Evolutionary conservation across 2,113 vertebrate species (phyloP).

Genomic region (Athene cunicularia): DNA sequence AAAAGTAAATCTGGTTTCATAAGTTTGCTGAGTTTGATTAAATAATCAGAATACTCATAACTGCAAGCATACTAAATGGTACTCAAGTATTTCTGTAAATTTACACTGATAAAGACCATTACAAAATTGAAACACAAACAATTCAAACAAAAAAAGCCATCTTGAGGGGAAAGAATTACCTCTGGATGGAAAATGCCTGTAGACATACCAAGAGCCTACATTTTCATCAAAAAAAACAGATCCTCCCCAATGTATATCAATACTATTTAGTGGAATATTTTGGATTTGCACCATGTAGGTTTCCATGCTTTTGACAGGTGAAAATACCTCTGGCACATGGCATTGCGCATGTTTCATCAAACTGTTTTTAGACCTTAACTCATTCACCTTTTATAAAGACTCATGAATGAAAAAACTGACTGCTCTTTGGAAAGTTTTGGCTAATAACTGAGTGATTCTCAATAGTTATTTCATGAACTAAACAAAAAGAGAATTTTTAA

Average conservation of each 20-base stretch:
- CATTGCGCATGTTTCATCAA: not conserved
- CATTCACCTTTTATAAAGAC: not conserved
- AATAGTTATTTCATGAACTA: not conserved
- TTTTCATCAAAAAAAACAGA: not conserved
- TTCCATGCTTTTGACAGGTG: not conserved
- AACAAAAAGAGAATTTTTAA: not conserved
- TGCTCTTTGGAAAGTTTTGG: not conserved
- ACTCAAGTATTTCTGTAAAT: not conserved
- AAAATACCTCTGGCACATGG: not conserved
- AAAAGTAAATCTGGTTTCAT: not conserved
- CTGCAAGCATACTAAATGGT: not conserved
- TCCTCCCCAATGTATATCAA: not conserved
- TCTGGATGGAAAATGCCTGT: not conserved
- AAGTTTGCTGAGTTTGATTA: not conserved
- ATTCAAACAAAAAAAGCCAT: not conserved
- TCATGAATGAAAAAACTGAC: not conserved
- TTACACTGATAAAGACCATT: not conserved
- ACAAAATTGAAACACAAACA: not conserved
- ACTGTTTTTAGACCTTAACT: not conserved
- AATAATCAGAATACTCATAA: not conserved
- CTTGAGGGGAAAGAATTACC: not conserved
- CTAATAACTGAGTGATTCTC: not conserved
- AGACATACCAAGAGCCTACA: not conserved
- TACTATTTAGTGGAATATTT: not conserved
- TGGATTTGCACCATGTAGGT: not conserved